Evolutionary conservation across 2,888 invertebrate genomes (phyloP).

Genomic region (Latheticus oryzae): DNA sequence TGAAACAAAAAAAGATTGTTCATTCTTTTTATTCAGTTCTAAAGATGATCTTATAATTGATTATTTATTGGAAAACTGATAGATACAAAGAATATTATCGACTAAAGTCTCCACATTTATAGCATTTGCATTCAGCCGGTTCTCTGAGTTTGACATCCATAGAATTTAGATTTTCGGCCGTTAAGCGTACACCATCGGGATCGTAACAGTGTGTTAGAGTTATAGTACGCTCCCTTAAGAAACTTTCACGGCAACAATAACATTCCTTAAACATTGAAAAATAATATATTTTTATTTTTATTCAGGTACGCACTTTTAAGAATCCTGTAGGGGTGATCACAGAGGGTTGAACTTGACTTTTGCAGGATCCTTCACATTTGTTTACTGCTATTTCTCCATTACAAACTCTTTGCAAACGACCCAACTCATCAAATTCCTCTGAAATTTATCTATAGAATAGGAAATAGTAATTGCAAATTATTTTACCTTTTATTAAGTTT

Average conservation of each 20-base stretch:
- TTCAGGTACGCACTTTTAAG: constrained; percentile 80
- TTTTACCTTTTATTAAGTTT: constrained; percentile 84
- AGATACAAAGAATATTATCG: constrained; percentile 67
- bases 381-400: constrained; percentile 90
- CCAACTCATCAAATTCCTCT: constrained; percentile 91
- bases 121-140: constrained; percentile 91
- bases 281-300: no score
- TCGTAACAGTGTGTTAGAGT: constrained; percentile 88
- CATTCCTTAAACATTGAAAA: constrained; percentile 75
- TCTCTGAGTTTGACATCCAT: constrained; percentile 88
- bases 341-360: constrained; percentile 91
- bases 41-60: constrained; percentile 13
- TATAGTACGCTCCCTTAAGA: constrained; percentile 82
- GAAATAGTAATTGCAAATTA: background rate
- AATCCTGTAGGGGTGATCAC: constrained; percentile 90
- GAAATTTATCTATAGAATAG: constrained; percentile 48
- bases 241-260: constrained; percentile 91
- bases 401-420: constrained; percentile 86
- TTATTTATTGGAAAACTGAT: constrained; percentile 19
- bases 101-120: constrained; percentile 88
- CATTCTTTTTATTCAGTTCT: constrained; percentile 22
- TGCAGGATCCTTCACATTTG: constrained; percentile 94
- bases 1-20: constrained; percentile 10
- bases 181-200: constrained; percentile 84
- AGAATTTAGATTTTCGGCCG: constrained; percentile 74